Evolutionary conservation across 2,113 vertebrate species (phyloP).

Genomic region (Ctenomys sociabilis): DNA sequence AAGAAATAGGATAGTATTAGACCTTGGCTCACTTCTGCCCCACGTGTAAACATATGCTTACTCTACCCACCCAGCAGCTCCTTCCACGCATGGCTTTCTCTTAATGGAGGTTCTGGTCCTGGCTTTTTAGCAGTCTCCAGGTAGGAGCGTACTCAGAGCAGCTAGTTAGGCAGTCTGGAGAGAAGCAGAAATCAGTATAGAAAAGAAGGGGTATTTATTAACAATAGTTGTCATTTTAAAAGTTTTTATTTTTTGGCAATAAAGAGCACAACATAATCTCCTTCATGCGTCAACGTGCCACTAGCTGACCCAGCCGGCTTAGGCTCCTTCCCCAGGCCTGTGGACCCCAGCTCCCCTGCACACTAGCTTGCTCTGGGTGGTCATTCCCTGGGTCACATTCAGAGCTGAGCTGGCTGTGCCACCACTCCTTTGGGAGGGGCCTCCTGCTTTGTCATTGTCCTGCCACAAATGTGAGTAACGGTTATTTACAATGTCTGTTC

Average conservation of each 20-base stretch:
- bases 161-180: constrained; percentile 55
- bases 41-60: background rate
- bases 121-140: background rate
- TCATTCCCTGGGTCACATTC: background rate
- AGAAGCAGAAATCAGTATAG: constrained; percentile 59
- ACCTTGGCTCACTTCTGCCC: background rate
- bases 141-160: background rate
- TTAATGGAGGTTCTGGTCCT: background rate
- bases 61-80: background rate
- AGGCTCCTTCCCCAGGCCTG: background rate
- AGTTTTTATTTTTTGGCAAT: constrained; percentile 86
- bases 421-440: background rate
- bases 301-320: constrained; percentile 60
- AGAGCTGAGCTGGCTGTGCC: constrained; percentile 18
- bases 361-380: background rate
- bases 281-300: constrained; percentile 78
- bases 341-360: background rate
- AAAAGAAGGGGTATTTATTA: constrained; percentile 83
- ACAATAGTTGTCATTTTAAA: constrained; percentile 80
- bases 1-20: background rate
- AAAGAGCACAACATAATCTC: constrained; percentile 82
- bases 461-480: constrained; percentile 77
- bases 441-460: constrained; percentile 37
- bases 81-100: background rate
- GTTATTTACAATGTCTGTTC: constrained; percentile 85